These are phyloP conservation scores for Crematogaster levior DNA, from an alignment of 2,888 invertebrate species.

Conservation along the genomic window DNA sequence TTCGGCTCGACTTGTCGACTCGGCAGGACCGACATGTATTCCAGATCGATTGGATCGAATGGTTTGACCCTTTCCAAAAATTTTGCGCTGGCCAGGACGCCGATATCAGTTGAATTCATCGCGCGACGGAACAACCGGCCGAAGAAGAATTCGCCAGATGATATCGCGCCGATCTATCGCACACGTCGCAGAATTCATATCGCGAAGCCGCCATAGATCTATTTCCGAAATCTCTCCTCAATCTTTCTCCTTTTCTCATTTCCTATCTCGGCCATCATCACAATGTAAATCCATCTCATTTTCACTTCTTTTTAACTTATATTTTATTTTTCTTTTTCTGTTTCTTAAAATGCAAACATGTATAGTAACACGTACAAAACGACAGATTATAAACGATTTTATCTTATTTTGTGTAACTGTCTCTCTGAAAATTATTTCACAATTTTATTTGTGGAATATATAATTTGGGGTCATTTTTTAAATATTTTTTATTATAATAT, in stretches of 20 bases:
- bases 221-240: constrained; percentile 43
- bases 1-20: constrained; percentile 35
- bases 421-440: neutral
- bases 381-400: neutral
- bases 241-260: constrained; percentile 19
- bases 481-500: too few relatives aligned
- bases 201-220: constrained; percentile 61
- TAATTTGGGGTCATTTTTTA: neutral
- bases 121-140: constrained; percentile 71
- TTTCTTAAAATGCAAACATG: neutral
- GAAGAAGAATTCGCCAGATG: constrained; percentile 60
- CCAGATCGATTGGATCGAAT: constrained; percentile 49
- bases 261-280: constrained; percentile 19
- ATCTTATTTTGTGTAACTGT: neutral
- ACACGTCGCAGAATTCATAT: constrained; percentile 79
- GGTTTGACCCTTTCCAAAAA: constrained; percentile 61
- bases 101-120: constrained; percentile 78
- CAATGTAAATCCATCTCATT: neutral
- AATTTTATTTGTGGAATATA: constrained; percentile 2
- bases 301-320: neutral
- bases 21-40: constrained; percentile 46
- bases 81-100: constrained; percentile 63
- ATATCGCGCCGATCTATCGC: constrained; percentile 74
- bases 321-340: neutral
- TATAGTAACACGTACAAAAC: too few relatives aligned